A percentile compares a stretch with the other conserved stretches of the same genome.
Conservation (phyloP, 2,113 vertebrate species). For the Naja naja region DNA sequence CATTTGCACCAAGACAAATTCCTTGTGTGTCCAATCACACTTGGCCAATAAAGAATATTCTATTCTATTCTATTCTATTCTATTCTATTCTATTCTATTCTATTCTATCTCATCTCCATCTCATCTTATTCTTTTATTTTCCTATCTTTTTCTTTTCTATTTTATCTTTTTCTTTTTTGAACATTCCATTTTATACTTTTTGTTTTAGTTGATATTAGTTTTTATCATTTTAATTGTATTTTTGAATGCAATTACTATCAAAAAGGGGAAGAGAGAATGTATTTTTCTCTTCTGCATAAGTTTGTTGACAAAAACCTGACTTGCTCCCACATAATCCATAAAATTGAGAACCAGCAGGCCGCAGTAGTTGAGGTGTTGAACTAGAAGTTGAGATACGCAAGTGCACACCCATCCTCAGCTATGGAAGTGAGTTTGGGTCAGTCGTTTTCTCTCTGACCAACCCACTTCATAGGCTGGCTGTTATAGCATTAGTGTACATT, state of each 20-base stretch:
- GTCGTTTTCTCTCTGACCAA: background rate
- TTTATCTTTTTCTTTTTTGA: background rate
- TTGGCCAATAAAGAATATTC: too few relatives aligned
- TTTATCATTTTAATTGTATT: background rate
- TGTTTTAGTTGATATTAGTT: background rate
- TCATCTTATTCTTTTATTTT: background rate
- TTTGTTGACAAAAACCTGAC: background rate
- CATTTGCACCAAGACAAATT: too few relatives aligned
- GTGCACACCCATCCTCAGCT: background rate
- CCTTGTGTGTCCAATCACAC: too few relatives aligned
- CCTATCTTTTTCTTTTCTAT: background rate
- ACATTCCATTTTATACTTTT: background rate
- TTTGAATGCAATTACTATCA: background rate
- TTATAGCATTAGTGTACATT: background rate
- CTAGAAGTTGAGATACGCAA: background rate
- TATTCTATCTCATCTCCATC: too few relatives aligned
- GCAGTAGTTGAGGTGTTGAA: background rate
- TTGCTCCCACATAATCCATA: background rate
- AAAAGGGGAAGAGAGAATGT: background rate
- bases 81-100: too few relatives aligned
- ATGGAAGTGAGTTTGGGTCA: background rate
- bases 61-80: too few relatives aligned
- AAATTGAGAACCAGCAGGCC: background rate
- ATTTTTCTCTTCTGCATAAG: background rate
- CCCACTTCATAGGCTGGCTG: background rate